phyloP scores from a whole-genome alignment of 2,888 invertebrate species.

The Microctonus hyperodae region DNA sequence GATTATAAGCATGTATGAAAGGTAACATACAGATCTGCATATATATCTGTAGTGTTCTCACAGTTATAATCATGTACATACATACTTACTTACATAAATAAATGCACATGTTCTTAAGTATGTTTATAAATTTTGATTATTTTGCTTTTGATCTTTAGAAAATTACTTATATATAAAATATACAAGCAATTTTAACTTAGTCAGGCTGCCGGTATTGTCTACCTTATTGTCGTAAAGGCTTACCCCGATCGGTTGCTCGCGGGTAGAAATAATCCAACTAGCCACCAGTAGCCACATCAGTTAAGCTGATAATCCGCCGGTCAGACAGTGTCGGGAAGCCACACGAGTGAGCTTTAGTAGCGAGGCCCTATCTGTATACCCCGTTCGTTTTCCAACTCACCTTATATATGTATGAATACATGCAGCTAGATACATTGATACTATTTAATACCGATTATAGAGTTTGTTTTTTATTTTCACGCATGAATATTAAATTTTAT shows the following conservation, averaged over 20 bases:
- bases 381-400: not conserved
- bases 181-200: not conserved
- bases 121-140: not conserved
- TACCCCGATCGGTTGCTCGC: constrained; percentile 41
- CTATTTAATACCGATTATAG: not conserved
- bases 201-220: not conserved
- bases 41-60: not conserved
- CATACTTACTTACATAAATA: not conserved
- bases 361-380: constrained; percentile 27
- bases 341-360: constrained; percentile 54
- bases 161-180: not conserved
- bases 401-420: constrained; percentile 6
- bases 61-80: not conserved
- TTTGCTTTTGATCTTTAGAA: not conserved
- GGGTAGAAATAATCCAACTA: constrained; percentile 49
- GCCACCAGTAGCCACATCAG: constrained; percentile 41
- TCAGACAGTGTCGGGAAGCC: constrained; percentile 62
- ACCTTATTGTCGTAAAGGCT: constrained; percentile 30
- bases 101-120: not conserved
- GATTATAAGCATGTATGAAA: constrained; percentile 47
- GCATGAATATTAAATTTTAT: no score
- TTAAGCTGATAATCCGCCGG: constrained; percentile 61
- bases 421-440: not conserved
- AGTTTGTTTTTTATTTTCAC: not conserved
- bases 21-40: constrained; percentile 33